Base-by-base conservation (phyloP, 1,140 invertebrate species). In the Drosophila yakuba region DNA sequence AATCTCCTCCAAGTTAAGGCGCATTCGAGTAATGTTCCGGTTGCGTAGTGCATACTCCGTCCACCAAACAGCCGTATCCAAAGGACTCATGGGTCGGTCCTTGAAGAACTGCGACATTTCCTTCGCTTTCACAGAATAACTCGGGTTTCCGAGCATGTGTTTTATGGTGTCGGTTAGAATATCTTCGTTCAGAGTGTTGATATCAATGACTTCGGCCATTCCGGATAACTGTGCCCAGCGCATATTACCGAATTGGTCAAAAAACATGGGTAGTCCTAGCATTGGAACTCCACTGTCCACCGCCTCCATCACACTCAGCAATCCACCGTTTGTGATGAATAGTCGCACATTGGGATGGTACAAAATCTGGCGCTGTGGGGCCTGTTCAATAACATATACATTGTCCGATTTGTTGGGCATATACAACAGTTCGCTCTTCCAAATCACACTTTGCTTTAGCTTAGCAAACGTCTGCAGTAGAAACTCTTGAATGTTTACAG, bases 41-140 rank as follows among this genome's bases (percentile, higher is more conserved):
- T 89, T 58, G 1, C 84, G 81, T 52, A 55, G 74, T 59, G 94
- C 93, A 60, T 95, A 95, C 78, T 95, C 94, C 0, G 94, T 93
- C 95, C 95, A 95, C 89, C 93, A 95, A 14, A 94, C 91, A 3
- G 94, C 94, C 2, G 92, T 93, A 8, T 95, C 94, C 51, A 94
- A 51, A 0, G 94, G 92, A 12, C 90, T 81, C 60, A 93, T 69
- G 1, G 94, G 94, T 32, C 94, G 91, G 73, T 95, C 95, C 45
- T 76, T 90, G 62, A 94, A 94, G 6, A 92, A 74, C 35, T 63
- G 58, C 0, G 94, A 94, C 10, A 94, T 64, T 91, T 92, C 56
- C 15, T 58, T 55, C 1, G 75, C 80, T 1, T 38, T 66, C 4
- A 3, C 0, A 0, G 38, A 14, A 12, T 83, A 83, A 0, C 2